These are phyloP conservation scores for Scatophagus argus DNA, from an alignment of 2,113 vertebrate genomes.

Conservation along the genomic window DNA sequence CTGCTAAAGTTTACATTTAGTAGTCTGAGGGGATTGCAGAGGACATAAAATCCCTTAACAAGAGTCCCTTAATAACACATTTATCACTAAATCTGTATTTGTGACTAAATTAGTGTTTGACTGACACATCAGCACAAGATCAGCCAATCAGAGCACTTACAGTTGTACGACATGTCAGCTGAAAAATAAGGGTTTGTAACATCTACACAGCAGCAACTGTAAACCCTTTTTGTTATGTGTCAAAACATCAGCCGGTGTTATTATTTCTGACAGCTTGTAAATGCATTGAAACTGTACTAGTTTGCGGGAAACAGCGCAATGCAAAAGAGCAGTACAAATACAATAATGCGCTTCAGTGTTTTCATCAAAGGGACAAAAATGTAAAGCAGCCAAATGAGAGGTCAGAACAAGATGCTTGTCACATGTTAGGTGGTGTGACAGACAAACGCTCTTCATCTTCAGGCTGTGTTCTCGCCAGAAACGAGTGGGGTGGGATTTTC, in stretches of 20 bases:
- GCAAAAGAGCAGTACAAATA: background rate
- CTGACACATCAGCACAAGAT: too few relatives aligned
- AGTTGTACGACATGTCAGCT: background rate
- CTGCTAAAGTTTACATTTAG: background rate
- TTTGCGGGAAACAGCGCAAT: background rate
- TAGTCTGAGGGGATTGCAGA: background rate
- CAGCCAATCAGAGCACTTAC: background rate
- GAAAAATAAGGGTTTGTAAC: background rate
- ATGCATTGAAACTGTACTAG: background rate
- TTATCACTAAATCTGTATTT: background rate
- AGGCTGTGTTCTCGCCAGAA: background rate
- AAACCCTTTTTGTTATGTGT: too few relatives aligned
- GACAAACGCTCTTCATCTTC: background rate
- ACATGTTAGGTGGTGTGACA: conserved; percentile 6
- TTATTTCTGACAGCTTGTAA: background rate
- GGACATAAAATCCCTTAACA: background rate
- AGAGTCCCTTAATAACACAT: too few relatives aligned
- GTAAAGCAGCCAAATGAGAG: too few relatives aligned
- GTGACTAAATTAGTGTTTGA: background rate
- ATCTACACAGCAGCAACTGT: background rate
- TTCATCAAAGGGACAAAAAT: conserved; percentile 1
- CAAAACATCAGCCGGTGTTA: background rate
- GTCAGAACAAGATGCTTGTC: background rate
- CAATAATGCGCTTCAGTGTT: background rate
- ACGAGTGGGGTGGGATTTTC: background rate